A percentile compares a stretch with the other conserved stretches of the same genome.
Conservation (phyloP, 2,888 invertebrate genomes). For the Ceriagrion tenellum region DNA sequence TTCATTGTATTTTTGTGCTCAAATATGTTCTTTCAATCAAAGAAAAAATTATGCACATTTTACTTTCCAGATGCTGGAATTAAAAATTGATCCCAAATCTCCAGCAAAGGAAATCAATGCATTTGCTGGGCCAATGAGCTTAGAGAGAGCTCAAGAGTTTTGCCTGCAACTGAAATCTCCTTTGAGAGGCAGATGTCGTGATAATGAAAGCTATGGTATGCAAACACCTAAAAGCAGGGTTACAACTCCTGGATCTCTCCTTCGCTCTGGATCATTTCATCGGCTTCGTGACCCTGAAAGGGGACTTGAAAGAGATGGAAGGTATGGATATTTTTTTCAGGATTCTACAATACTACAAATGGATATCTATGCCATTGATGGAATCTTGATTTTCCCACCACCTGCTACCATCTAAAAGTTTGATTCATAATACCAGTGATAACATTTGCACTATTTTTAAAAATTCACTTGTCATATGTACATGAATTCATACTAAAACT, state of each 20-base stretch:
- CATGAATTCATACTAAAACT: too few relatives aligned
- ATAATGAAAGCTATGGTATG: constrained; percentile 21
- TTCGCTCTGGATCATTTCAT: constrained; percentile 77
- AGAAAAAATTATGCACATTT: constrained; percentile 4
- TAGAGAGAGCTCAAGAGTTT: constrained; percentile 85
- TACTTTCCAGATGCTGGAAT: constrained; percentile 78
- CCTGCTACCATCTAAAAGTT: too few relatives aligned
- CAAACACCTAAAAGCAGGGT: neutral
- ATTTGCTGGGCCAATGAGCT: constrained; percentile 95
- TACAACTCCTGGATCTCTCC: constrained; percentile 29
- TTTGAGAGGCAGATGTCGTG: constrained; percentile 79
- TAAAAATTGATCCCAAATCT: constrained; percentile 84
- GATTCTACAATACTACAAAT: too few relatives aligned
- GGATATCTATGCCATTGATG: too few relatives aligned
- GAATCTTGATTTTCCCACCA: too few relatives aligned
- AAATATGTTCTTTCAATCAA: neutral
- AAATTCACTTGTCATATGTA: too few relatives aligned
- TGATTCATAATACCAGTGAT: too few relatives aligned
- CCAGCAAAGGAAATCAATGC: constrained; percentile 89
- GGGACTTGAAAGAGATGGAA: constrained; percentile 92
- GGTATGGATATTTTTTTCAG: constrained; percentile 77
- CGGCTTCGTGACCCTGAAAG: constrained; percentile 87
- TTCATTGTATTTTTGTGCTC: neutral
- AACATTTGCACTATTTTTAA: too few relatives aligned
- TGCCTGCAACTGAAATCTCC: constrained; percentile 91